Percentiles rank a stretch among this genome's conserved stretches.
Conservation (phyloP, 2,888 invertebrate genomes). For the Chydorus sphaericus region DNA sequence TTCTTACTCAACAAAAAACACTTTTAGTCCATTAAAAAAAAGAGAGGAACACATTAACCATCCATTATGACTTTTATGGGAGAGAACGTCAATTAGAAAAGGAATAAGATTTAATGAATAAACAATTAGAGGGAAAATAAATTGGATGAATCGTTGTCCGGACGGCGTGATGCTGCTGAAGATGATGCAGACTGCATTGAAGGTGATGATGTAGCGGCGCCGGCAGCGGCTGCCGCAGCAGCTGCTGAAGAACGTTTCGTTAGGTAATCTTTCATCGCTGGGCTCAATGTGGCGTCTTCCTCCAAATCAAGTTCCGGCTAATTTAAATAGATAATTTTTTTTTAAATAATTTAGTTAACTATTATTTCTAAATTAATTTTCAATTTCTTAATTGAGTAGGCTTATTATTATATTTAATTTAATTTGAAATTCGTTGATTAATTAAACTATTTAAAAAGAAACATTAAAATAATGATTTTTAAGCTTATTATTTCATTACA, state of each 20-base stretch:
- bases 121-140: constrained; percentile 3
- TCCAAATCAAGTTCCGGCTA: neutral
- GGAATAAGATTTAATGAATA: too few species aligned
- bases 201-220: neutral
- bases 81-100: too few species aligned
- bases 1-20: too few species aligned
- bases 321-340: too few species aligned
- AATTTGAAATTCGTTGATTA: too few species aligned
- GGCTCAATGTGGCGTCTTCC: neutral
- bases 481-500: neutral
- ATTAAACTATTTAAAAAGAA: neutral
- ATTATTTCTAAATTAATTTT: too few species aligned
- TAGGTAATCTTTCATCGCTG: neutral
- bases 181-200: neutral
- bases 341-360: too few species aligned
- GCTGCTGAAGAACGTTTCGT: neutral
- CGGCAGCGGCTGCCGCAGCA: neutral
- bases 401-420: too few species aligned
- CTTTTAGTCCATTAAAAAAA: too few species aligned
- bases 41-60: too few species aligned
- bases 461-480: neutral
- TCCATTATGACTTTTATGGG: too few species aligned
- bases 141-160: neutral
- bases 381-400: too few species aligned
- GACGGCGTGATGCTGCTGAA: neutral